Evolutionary conservation across 2,113 vertebrate genomes (phyloP).

Genomic region (Tonatia bakeri): DNA sequence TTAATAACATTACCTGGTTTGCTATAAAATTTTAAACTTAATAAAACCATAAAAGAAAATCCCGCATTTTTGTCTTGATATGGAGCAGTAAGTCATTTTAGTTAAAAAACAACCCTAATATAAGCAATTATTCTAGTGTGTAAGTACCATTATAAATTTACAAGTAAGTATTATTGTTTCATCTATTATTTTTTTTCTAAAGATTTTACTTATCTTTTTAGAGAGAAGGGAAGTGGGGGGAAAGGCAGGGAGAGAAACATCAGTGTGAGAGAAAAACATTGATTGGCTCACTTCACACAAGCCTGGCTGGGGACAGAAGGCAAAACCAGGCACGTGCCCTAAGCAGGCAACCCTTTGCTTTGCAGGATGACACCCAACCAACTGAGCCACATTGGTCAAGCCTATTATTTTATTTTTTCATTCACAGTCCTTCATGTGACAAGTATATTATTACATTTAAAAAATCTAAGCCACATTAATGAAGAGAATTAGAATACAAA

Average conservation of each 20-base stretch:
- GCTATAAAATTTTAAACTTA: slow-evolving; percentile 16
- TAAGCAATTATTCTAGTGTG: neutral
- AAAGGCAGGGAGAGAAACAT: too few relatives aligned
- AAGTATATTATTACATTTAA: neutral
- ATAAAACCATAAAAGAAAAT: neutral
- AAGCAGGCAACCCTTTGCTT: neutral
- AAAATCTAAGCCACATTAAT: neutral
- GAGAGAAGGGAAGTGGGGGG: too few relatives aligned
- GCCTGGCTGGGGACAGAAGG: too few relatives aligned
- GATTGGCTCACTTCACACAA: too few relatives aligned
- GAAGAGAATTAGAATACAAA: neutral
- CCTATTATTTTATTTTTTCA: neutral
- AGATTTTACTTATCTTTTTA: neutral
- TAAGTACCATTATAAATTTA: neutral
- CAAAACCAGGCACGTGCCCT: too few relatives aligned
- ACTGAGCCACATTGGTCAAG: neutral
- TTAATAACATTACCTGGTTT: neutral
- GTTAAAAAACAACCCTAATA: neutral
- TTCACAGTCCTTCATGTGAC: neutral
- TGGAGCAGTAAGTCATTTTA: neutral
- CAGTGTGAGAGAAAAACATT: too few relatives aligned
- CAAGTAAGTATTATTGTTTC: slow-evolving; percentile 14
- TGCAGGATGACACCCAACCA: neutral
- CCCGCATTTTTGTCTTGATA: neutral
- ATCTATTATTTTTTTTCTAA: neutral